Evolutionary conservation across 2,113 vertebrate species (phyloP).

Genomic region (Xiphorhynchus elegans): DNA sequence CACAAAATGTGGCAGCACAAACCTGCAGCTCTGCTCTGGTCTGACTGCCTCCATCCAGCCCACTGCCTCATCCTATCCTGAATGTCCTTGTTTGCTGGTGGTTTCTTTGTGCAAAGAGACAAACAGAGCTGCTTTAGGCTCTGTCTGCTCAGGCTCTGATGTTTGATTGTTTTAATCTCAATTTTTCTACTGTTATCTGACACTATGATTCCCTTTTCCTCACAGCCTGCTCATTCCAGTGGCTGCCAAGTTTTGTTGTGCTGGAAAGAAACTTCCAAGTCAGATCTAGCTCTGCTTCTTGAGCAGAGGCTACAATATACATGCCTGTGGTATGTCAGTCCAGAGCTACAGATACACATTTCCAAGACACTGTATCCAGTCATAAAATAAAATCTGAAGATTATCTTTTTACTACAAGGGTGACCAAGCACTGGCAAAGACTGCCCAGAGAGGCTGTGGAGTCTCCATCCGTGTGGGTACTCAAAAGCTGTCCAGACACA

Average conservation of each 20-base stretch:
- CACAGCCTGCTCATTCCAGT: background rate
- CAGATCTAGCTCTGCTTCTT: background rate
- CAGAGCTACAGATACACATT: background rate
- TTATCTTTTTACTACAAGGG: background rate
- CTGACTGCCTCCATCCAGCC: background rate
- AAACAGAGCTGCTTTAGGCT: background rate
- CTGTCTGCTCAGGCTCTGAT: fast-evolving
- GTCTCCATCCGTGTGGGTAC: background rate
- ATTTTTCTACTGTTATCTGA: background rate
- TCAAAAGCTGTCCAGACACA: background rate
- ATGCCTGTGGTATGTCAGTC: background rate
- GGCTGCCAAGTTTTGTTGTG: background rate
- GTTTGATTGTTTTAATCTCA: background rate
- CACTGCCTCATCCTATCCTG: background rate
- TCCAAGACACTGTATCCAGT: background rate
- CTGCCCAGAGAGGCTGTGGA: background rate
- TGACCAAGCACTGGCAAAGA: background rate
- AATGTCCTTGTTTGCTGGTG: background rate
- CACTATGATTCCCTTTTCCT: background rate
- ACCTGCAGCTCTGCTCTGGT: background rate
- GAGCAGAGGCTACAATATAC: background rate
- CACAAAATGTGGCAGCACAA: background rate
- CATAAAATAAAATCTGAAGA: background rate
- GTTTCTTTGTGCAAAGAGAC: background rate
- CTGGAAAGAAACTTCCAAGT: background rate